Percentiles rank a stretch among this genome's conserved stretches.
Conservation (phyloP, 2,113 vertebrate species). For the Hiodon tergisus region DNA sequence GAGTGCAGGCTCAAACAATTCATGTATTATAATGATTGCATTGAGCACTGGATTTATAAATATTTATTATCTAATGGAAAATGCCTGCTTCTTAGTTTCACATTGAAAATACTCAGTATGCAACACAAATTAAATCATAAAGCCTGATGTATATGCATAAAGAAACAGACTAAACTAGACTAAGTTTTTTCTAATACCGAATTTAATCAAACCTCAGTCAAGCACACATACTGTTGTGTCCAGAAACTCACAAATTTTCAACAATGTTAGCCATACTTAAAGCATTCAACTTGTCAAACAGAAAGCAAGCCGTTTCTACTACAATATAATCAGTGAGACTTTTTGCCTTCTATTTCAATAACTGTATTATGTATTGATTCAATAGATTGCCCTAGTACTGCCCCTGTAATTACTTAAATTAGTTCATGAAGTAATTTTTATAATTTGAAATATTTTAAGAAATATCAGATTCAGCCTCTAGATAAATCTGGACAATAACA, state of each 20-base stretch:
- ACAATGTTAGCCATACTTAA: too few relatives aligned
- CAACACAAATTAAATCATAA: neutral
- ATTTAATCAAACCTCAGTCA: slow-evolving; percentile 19
- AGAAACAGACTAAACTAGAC: neutral
- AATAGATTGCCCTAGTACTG: too few relatives aligned
- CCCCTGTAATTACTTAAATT: too few relatives aligned
- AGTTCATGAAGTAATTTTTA: too few relatives aligned
- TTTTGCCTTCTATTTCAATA: too few relatives aligned
- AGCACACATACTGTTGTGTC: slow-evolving; percentile 4
- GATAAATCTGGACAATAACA: too few relatives aligned
- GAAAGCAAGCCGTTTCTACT: too few relatives aligned
- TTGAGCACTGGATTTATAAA: slow-evolving; percentile 5
- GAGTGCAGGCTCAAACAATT: neutral
- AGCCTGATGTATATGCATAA: neutral
- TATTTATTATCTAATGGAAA: slow-evolving; percentile 18
- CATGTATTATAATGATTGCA: neutral
- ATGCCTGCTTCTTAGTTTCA: slow-evolving; percentile 1
- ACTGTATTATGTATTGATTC: too few relatives aligned
- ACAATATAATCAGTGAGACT: too few relatives aligned
- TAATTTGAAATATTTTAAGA: too few relatives aligned
- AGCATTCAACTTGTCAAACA: too few relatives aligned
- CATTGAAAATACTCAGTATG: neutral
- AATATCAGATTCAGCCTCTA: too few relatives aligned
- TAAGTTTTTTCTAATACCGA: neutral
- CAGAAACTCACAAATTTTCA: neutral